These are phyloP conservation scores for Hepsetus odoe DNA, from an alignment of 2,113 vertebrate genomes.

Conservation along the genomic window DNA sequence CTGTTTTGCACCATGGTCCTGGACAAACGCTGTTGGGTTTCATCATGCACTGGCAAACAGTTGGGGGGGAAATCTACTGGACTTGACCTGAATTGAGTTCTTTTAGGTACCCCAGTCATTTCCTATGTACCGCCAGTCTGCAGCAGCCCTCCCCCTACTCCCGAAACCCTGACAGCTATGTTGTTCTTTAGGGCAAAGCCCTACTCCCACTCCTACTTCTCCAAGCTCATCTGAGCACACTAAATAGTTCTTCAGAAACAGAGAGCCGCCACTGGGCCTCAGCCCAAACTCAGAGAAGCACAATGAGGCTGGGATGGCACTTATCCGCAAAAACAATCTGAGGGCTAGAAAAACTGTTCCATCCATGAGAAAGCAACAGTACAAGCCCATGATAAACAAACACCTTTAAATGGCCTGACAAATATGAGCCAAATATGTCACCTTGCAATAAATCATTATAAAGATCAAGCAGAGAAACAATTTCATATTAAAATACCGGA, in stretches of 20 bases:
- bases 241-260: neutral
- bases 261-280: neutral
- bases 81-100: no score
- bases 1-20: no score
- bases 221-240: neutral
- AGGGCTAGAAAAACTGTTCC: constrained; percentile 22
- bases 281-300: neutral
- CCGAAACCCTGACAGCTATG: neutral
- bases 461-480: no score
- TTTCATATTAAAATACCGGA: no score
- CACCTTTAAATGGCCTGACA: constrained; percentile 63
- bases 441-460: neutral
- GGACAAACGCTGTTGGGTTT: no score
- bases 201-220: neutral
- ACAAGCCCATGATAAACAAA: neutral
- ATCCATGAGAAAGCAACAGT: constrained; percentile 1
- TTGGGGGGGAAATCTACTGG: no score
- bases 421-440: constrained; percentile 29
- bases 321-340: neutral
- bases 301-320: neutral
- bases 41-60: no score
- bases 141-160: neutral
- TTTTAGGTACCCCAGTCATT: neutral
- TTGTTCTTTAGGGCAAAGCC: neutral
- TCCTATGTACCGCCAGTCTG: neutral